Evolutionary conservation across 1,140 invertebrate species (phyloP), one percentile per base, ranked within the genome.

Genomic region (Zaprionus taronus): DNA sequence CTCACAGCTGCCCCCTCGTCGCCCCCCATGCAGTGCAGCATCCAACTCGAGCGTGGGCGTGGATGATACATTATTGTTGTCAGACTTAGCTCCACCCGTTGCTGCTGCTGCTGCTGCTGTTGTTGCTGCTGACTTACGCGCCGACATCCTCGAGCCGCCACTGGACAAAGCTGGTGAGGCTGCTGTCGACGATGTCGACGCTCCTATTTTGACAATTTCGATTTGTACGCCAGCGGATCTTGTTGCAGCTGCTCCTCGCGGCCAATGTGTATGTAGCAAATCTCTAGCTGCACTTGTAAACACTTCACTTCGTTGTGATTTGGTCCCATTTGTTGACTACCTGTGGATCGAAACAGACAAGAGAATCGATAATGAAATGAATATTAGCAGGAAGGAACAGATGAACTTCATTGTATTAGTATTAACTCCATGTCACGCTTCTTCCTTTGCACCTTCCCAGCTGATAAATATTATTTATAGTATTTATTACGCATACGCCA

Each of bases 271-370:
- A 60, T 74, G 34, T 41, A 17, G 24, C 28, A 62, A 64, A 55
- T 75, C 31, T 80, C 61, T 79, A 24, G 56, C 66, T 70, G 79
- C 71, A 71, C 72, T 89, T 89, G 65, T 75, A 63, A 75, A 76
- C 85, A 87, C 67, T 87, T 90, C 49, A 74, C 71, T 57, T 76
- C 68, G 66, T 62, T 75, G 75, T 90, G 69, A 81, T 84, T 89
- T 89, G 84, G 84, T 89, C 84, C 84, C 84, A 89, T 89, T 89
- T 83, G 85, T 89, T 89, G 79, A 81, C 75, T 81, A 77, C 56
- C 75, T 77, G 51, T 11, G 2, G 64, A 71, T 14, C 12, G n/a
- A 58, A 1, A 26, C 15, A 4, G 24, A 26, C 41, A 2, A 58
- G 12, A 1, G 31, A 47, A 15, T 24, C 3, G 2, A 28, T 14